phyloP scores from a whole-genome alignment of 1,140 invertebrate species.

The Dendroctonus ponderosae region DNA sequence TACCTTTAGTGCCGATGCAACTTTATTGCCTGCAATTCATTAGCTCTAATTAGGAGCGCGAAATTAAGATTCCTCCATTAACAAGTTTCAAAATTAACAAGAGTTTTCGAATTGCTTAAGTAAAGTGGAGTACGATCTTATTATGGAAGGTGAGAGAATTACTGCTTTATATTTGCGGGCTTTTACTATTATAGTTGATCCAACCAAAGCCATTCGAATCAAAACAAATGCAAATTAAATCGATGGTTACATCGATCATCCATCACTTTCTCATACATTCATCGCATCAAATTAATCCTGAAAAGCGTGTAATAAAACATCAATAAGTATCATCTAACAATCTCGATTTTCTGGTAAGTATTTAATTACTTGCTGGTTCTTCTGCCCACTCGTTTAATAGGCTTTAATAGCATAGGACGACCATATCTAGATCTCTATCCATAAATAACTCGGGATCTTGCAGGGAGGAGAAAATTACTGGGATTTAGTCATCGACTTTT shows the following conservation, averaged over 20 bases:
- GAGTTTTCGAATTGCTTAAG: neutral
- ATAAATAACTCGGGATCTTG: neutral
- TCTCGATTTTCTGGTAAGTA: neutral
- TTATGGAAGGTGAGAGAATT: too few relatives aligned
- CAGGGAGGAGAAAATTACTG: neutral
- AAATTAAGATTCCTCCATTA: conserved; percentile 9
- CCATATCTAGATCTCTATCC: neutral
- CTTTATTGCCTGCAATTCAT: conserved; percentile 13
- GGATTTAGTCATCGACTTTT: neutral
- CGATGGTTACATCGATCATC: too few relatives aligned
- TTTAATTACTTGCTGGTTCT: neutral
- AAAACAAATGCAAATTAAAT: too few relatives aligned
- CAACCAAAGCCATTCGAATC: too few relatives aligned
- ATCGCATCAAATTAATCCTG: neutral
- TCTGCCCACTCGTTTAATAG: neutral
- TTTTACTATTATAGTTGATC: too few relatives aligned
- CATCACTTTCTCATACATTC: too few relatives aligned
- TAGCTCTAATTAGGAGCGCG: conserved; percentile 5
- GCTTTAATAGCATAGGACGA: neutral
- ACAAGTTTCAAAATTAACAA: conserved; percentile 8
- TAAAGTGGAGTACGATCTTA: too few relatives aligned
- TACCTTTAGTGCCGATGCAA: conserved; percentile 9
- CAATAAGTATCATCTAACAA: neutral
- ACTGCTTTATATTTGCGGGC: too few relatives aligned
- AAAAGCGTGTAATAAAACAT: neutral